These are phyloP conservation scores for Etheostoma nigrum DNA, from an alignment of 2,797 vertebrate species.

Conservation along the genomic window DNA sequence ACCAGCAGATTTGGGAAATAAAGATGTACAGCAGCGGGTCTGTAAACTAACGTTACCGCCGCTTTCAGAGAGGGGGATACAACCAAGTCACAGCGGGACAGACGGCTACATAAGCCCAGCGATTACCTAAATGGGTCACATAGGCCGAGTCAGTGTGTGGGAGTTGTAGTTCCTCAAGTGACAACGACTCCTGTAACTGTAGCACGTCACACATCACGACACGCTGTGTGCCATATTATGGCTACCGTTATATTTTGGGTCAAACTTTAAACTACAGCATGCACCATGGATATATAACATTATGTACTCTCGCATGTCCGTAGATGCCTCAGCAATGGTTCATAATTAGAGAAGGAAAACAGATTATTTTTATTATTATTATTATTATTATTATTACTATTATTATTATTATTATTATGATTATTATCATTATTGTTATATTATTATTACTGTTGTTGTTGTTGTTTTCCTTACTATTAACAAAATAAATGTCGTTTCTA, in stretches of 20 bases:
- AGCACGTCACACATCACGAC: background rate
- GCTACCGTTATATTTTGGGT: background rate
- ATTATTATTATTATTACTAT: too few species aligned
- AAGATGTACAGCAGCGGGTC: background rate
- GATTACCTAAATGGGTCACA: slow-evolving; percentile 60
- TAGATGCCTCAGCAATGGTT: too few species aligned
- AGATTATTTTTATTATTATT: too few species aligned
- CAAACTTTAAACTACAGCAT: background rate
- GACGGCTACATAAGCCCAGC: slow-evolving; percentile 33
- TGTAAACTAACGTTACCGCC: background rate
- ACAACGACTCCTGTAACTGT: background rate
- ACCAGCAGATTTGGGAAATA: background rate
- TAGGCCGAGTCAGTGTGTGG: slow-evolving; percentile 16
- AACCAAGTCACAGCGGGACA: background rate
- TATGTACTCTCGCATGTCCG: too few species aligned
- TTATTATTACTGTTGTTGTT: too few species aligned
- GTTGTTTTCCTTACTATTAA: too few species aligned
- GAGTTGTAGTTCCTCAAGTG: slow-evolving; percentile 65
- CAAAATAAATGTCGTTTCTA: too few species aligned
- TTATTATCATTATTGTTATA: too few species aligned
- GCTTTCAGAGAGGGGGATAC: background rate
- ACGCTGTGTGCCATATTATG: too few species aligned
- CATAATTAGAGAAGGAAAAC: too few species aligned
- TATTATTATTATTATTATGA: too few species aligned
- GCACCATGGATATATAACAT: too few species aligned